phyloP scores from a whole-genome alignment of 2,113 vertebrate species.

The Otus sunia region DNA sequence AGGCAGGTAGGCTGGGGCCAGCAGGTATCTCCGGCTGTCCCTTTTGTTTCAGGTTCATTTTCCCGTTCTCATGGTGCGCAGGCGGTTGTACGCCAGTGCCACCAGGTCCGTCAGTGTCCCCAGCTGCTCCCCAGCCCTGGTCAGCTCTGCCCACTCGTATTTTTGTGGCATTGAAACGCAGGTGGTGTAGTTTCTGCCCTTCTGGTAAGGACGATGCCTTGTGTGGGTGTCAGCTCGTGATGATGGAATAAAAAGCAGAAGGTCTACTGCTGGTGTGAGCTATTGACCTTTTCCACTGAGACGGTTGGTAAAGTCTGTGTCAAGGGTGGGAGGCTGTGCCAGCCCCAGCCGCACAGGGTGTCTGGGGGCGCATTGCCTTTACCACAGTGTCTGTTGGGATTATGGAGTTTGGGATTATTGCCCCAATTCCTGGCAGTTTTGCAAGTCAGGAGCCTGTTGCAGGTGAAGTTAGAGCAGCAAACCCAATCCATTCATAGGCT shows the following conservation, averaged over 20 bases:
- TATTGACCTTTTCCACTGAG: not conserved
- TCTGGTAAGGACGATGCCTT: not conserved
- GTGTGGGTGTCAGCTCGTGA: not conserved
- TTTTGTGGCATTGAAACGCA: not conserved
- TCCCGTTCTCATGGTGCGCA: not conserved
- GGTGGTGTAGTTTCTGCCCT: not conserved
- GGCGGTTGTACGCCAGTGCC: not conserved
- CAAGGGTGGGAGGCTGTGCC: not conserved
- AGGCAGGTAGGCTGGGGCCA: not conserved
- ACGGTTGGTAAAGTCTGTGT: not conserved
- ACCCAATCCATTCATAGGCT: accelerated
- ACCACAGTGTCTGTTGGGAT: accelerated
- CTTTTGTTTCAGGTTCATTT: not conserved
- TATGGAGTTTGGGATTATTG: not conserved
- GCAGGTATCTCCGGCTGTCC: not conserved
- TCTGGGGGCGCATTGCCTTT: not conserved
- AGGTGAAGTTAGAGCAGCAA: not conserved
- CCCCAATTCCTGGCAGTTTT: not conserved
- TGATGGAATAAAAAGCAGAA: not conserved
- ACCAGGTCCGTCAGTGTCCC: no score
- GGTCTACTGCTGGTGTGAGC: not conserved
- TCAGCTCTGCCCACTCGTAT: accelerated
- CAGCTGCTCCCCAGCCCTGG: not conserved
- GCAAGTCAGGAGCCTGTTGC: not conserved
- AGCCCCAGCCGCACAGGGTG: not conserved